A percentile compares a stretch with the other conserved stretches of the same genome.
phyloP scores from a whole-genome alignment of 1,140 invertebrate genomes.

The Tribolium castaneum region DNA sequence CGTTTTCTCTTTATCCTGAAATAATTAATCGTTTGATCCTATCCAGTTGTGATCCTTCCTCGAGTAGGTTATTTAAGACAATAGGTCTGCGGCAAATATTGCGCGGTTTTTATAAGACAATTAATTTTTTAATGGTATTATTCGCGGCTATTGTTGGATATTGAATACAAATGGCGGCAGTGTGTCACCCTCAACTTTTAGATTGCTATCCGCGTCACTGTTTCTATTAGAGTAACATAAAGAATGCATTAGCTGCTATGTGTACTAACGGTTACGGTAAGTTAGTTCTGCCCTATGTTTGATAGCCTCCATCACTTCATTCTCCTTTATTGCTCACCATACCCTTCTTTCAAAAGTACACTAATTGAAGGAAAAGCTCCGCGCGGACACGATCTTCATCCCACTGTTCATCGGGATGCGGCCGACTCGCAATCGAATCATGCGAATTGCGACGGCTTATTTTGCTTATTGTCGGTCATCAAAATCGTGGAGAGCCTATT shows the following conservation, averaged over 20 bases:
- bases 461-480: constrained; percentile 31
- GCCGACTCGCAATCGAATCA: background rate
- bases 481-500: constrained; percentile 50
- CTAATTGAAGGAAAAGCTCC: constrained; percentile 16
- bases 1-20: constrained; percentile 32
- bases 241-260: constrained; percentile 59
- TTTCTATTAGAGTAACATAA: constrained; percentile 60
- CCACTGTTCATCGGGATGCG: background rate
- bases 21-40: constrained; percentile 36
- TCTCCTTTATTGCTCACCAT: constrained; percentile 47
- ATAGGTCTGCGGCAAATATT: constrained; percentile 18
- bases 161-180: constrained; percentile 47
- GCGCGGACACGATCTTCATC: background rate
- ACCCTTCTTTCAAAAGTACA: constrained; percentile 39
- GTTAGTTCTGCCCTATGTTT: constrained; percentile 57
- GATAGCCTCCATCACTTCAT: constrained; percentile 53
- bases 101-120: constrained; percentile 33
- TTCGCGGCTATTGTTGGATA: constrained; percentile 37
- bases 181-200: constrained; percentile 51
- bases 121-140: constrained; percentile 43
- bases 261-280: constrained; percentile 58
- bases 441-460: constrained; percentile 2
- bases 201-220: constrained; percentile 57
- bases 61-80: constrained; percentile 28
- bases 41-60: constrained; percentile 10